A percentile compares a stretch with the other conserved stretches of the same genome.
phyloP scores from a whole-genome alignment of 2,113 vertebrate genomes.

The Suricata suricatta region DNA sequence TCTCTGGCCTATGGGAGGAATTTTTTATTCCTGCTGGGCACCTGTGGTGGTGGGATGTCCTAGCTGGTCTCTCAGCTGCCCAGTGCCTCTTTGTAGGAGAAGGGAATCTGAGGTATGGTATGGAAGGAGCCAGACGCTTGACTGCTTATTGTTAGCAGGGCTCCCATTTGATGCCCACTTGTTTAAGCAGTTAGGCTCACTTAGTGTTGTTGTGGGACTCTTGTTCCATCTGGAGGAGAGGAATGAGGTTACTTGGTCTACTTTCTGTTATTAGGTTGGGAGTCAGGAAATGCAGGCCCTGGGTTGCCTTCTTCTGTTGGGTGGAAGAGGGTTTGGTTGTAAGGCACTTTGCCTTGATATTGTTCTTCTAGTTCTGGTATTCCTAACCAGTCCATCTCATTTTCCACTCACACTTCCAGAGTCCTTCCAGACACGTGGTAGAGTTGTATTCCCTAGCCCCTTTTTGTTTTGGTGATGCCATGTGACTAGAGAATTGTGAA shows the following conservation, averaged over 20 bases:
- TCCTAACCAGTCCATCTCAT: background rate
- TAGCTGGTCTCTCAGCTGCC: background rate
- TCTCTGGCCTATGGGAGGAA: background rate
- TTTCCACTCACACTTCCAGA: background rate
- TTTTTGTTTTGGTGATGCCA: background rate
- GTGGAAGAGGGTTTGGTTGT: too few species aligned
- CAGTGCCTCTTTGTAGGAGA: background rate
- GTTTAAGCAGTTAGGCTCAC: background rate
- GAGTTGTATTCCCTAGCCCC: background rate
- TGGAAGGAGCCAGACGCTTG: background rate
- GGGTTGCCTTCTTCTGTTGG: background rate
- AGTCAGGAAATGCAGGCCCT: background rate
- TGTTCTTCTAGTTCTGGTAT: background rate
- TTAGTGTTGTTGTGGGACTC: background rate
- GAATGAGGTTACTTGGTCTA: background rate
- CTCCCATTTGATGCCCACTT: background rate
- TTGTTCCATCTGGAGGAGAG: background rate
- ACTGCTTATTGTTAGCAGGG: background rate
- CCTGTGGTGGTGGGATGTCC: background rate
- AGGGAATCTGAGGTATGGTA: background rate
- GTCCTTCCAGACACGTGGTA: background rate
- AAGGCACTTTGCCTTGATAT: background rate
- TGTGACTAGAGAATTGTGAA: background rate
- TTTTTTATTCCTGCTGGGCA: background rate
- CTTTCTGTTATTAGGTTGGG: background rate